phyloP scores from a whole-genome alignment of 2,113 vertebrate species.

The Ahaetulla prasina region DNA sequence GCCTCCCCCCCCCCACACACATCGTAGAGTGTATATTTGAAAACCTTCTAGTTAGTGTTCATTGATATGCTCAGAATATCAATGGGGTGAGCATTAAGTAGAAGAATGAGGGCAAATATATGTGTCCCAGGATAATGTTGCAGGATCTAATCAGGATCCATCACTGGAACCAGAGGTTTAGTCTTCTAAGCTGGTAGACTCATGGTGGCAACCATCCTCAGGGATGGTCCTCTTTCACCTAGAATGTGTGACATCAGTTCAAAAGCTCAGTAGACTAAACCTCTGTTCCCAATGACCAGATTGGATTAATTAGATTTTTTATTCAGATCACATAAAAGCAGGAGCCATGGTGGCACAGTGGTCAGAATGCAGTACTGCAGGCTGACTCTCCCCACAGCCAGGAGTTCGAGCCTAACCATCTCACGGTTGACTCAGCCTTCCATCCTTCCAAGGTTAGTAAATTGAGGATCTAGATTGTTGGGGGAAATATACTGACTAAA shows the following conservation, averaged over 20 bases:
- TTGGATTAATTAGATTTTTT: background rate
- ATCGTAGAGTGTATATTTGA: background rate
- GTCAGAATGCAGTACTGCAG: background rate
- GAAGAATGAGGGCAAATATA: no score
- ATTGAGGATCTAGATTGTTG: background rate
- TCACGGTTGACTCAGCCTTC: background rate
- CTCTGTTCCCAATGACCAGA: background rate
- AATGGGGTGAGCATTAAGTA: background rate
- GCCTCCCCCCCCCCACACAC: background rate
- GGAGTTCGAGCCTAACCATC: background rate
- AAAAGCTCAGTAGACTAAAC: background rate
- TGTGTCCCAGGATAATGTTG: no score
- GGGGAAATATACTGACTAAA: background rate
- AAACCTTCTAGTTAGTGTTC: conserved; percentile 2
- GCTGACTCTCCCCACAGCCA: background rate
- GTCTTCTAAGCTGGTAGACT: background rate
- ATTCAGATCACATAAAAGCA: background rate
- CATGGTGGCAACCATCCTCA: background rate
- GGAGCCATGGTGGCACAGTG: background rate
- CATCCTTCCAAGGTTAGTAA: background rate
- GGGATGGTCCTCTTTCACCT: background rate
- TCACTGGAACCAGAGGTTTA: background rate
- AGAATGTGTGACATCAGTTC: background rate
- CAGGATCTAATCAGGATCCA: no score
- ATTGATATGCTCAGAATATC: no score